phyloP scores from a whole-genome alignment of 2,797 vertebrate species.

The Manis javanica region DNA sequence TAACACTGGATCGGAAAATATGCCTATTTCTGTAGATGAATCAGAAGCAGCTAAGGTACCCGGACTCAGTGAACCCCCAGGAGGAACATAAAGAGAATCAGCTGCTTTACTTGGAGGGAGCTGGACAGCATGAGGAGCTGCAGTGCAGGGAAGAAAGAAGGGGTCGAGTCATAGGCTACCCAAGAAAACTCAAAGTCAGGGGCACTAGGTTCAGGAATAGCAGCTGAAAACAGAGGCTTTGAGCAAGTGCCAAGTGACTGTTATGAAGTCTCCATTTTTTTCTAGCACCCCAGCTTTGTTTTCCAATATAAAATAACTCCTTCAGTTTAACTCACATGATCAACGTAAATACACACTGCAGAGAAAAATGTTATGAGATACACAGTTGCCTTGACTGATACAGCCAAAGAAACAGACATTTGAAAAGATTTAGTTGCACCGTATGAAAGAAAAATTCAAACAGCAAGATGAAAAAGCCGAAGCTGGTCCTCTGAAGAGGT shows the following conservation, averaged over 20 bases:
- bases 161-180: neutral
- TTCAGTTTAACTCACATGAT: neutral
- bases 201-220: neutral
- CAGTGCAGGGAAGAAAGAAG: fast-evolving
- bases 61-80: neutral
- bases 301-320: neutral
- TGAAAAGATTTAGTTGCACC: neutral
- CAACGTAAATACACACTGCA: neutral
- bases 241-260: neutral
- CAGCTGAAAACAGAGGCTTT: neutral
- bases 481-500: neutral
- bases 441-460: neutral
- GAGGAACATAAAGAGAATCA: neutral
- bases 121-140: too few species aligned
- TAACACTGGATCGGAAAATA: neutral
- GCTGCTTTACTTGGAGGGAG: neutral
- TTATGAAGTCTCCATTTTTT: neutral
- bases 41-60: neutral
- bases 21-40: neutral
- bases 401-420: neutral
- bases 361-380: neutral
- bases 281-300: neutral
- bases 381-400: neutral
- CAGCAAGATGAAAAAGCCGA: neutral
- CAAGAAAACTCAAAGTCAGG: neutral